Percentiles rank a stretch among this genome's conserved stretches.
These are phyloP conservation scores for Oligia strigilis DNA, from an alignment of 2,888 invertebrate genomes.

Conservation along the genomic window DNA sequence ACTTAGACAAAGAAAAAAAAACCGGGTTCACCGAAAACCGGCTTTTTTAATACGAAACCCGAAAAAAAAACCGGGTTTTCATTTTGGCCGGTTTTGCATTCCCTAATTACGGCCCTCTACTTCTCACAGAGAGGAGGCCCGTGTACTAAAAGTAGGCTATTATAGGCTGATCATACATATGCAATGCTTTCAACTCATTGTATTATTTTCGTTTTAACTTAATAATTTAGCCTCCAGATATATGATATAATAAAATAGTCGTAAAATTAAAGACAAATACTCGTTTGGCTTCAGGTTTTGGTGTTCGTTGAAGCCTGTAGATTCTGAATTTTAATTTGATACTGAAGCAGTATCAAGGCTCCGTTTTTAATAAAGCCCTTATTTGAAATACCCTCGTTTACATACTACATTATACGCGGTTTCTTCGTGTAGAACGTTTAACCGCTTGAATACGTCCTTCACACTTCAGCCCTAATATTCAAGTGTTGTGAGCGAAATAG, in stretches of 20 bases:
- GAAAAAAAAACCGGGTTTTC: too few relatives aligned
- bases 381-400: conserved; percentile 28
- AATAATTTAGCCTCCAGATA: background rate
- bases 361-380: conserved; percentile 8
- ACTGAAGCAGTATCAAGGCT: background rate
- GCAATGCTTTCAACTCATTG: background rate
- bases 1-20: too few relatives aligned
- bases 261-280: background rate
- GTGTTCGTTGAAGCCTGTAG: background rate
- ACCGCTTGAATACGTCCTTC: conserved; percentile 38
- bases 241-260: background rate
- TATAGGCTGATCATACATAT: background rate
- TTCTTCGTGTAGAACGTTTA: conserved; percentile 20
- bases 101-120: background rate
- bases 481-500: conserved; percentile 65
- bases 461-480: conserved; percentile 51
- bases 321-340: background rate
- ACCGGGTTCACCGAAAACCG: too few relatives aligned
- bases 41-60: too few relatives aligned
- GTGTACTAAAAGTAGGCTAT: too few relatives aligned
- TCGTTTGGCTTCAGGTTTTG: background rate
- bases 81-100: too few relatives aligned
- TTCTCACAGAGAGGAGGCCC: background rate
- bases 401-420: conserved; percentile 9
- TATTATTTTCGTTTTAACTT: background rate